Evolutionary conservation across 2,113 vertebrate species (phyloP), one percentile per base, ranked within the genome.

Genomic region (Atrichornis clamosus): DNA sequence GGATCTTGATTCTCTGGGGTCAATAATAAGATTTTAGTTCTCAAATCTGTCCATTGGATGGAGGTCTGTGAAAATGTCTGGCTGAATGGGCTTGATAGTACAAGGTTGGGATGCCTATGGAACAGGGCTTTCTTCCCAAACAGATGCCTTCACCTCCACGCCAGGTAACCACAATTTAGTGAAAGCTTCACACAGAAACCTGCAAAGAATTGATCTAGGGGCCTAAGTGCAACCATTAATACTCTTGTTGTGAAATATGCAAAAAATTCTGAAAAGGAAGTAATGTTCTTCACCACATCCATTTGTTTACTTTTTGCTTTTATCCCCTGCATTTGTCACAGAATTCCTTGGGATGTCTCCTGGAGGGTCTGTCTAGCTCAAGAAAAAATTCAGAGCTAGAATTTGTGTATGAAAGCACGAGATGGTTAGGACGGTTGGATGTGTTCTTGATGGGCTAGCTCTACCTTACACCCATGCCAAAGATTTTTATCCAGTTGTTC

Each of bases 281-380:
- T 65, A 18, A 35, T 21, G 2, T 63, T 73, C 60, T 83, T 68
- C 19, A 42, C 33, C n/a, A 10, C 13, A 15, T 17, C 15, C 1
- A 3, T 28, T 59, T 41, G 2, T 6, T 68, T 60, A 4, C 3
- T 39, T 42, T 67, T 37, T 30, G 7, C 10, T 81, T 7, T 64
- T 55, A 56, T 5, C 2, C 1, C 1, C 15, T 69, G 11, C 9
- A 9, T 27, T 87, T 60, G 20, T 41, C 5, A 7, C 2, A 0
- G 39, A 35, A 9, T 23, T 32, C 14, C 18, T 86, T 70, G 37
- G 28, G 7, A 17, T 77, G 52, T 11, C 9, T 90, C 16, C 24
- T n/a, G 14, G 7, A 10, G 4, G 1, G 3, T 47, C 27, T 65
- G 23, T 47, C 37, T 15, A 18, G 9, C 27, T 69, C 12, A 47